A percentile compares a stretch with the other conserved stretches of the same genome.
phyloP scores from a whole-genome alignment of 2,113 vertebrate species.

The Phalacrocorax brasilianus region DNA sequence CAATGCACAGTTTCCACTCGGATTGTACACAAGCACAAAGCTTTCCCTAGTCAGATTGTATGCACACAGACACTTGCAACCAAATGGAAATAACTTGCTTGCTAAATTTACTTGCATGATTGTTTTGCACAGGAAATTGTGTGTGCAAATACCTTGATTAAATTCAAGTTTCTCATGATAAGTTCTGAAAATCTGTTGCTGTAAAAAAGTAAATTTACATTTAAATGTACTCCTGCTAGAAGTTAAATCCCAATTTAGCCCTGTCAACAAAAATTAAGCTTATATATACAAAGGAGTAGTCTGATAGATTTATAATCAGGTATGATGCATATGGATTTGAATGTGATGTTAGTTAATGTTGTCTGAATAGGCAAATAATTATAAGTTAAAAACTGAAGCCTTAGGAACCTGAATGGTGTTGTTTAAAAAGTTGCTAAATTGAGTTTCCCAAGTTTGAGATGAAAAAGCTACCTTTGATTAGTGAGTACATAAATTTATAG shows the following conservation, averaged over 20 bases:
- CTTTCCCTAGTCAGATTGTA: background rate
- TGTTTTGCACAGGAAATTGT: conserved; percentile 50
- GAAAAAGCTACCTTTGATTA: conserved; percentile 49
- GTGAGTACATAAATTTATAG: background rate
- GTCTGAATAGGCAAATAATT: conserved; percentile 57
- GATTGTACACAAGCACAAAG: background rate
- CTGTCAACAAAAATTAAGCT: conserved; percentile 73
- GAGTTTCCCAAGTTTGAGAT: conserved; percentile 34
- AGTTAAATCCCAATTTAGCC: conserved; percentile 70
- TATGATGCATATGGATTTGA: conserved; percentile 56
- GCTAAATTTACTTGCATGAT: background rate
- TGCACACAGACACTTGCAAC: background rate
- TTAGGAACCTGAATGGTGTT: conserved; percentile 30
- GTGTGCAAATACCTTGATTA: conserved; percentile 52
- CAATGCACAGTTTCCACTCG: background rate
- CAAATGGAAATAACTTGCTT: background rate
- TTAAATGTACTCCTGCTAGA: conserved; percentile 60
- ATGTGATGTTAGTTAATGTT: conserved; percentile 52
- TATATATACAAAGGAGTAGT: conserved; percentile 48
- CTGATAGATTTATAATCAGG: conserved; percentile 50
- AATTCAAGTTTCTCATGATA: conserved; percentile 42
- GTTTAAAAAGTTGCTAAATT: conserved; percentile 50
- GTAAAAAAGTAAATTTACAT: conserved; percentile 69
- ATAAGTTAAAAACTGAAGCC: conserved; percentile 37
- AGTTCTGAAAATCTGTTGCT: conserved; percentile 53